phyloP scores from a whole-genome alignment of 2,797 vertebrate genomes.

The Miichthys miiuy region DNA sequence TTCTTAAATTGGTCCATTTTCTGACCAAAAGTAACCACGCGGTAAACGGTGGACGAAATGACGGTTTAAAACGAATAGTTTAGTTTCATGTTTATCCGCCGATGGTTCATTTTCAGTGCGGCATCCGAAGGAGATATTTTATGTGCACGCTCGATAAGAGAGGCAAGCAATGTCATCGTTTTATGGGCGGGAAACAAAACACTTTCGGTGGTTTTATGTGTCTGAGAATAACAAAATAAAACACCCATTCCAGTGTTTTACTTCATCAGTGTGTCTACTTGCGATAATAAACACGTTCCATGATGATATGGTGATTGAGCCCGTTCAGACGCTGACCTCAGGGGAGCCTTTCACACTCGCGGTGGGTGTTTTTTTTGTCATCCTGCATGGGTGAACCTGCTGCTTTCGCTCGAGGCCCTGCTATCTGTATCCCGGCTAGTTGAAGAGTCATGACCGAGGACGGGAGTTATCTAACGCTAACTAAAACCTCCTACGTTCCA shows the following conservation, averaged over 20 bases:
- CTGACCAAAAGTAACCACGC: background rate
- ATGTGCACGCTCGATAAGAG: background rate
- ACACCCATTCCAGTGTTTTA: background rate
- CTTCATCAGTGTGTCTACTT: background rate
- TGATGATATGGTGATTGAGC: conserved; percentile 33
- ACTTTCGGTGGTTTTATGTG: background rate
- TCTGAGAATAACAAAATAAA: background rate
- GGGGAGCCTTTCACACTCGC: conserved; percentile 5
- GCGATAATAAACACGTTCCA: background rate
- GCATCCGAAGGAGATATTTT: conserved; percentile 7
- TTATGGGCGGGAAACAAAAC: background rate
- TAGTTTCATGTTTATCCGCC: conserved; percentile 5
- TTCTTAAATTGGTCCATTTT: background rate
- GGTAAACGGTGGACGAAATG: conserved; percentile 16
- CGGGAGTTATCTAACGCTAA: conserved; percentile 54
- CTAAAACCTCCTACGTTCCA: conserved; percentile 55
- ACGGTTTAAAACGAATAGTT: conserved; percentile 14
- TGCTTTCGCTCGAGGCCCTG: conserved; percentile 42
- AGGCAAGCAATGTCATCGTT: background rate
- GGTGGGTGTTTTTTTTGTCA: conserved; percentile 43
- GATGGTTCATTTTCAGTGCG: conserved; percentile 1
- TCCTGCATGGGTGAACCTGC: conserved; percentile 25
- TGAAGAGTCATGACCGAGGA: conserved; percentile 18
- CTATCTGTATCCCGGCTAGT: conserved; percentile 27
- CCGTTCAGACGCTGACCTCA: conserved; percentile 2